Evolutionary conservation across 2,113 vertebrate species (phyloP).

Genomic region (Thryonomys swinderianus): DNA sequence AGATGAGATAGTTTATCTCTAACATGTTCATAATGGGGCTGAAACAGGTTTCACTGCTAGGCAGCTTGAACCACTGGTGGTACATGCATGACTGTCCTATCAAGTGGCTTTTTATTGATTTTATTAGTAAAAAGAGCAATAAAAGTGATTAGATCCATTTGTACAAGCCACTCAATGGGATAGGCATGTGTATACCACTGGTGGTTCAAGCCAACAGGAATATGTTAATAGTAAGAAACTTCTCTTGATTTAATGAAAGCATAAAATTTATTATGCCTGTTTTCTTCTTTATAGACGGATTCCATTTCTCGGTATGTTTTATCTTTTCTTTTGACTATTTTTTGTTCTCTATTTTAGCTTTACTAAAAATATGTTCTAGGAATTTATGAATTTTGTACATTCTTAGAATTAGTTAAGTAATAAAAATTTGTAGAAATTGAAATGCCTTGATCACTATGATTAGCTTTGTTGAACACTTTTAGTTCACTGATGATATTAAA

Average conservation of each 20-base stretch:
- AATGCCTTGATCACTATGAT: not conserved
- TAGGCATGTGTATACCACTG: not conserved
- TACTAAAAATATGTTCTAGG: conserved; percentile 35
- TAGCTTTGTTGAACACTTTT: conserved; percentile 29
- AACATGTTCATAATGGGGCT: not conserved
- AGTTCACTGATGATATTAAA: not conserved
- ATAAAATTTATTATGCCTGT: conserved; percentile 68
- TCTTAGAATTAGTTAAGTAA: conserved; percentile 30
- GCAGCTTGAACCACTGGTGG: not conserved
- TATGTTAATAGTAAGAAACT: not conserved
- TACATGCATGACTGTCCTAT: not conserved
- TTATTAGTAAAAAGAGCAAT: not conserved
- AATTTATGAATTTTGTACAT: conserved; percentile 1
- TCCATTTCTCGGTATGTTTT: conserved; percentile 92
- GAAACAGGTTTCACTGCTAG: not conserved
- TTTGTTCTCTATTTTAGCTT: conserved; percentile 46
- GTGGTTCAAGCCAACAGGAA: not conserved
- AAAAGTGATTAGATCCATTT: not conserved
- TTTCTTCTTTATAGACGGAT: conserved; percentile 89
- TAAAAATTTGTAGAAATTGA: conserved; percentile 36
- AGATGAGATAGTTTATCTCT: conserved; percentile 38
- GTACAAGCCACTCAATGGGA: not conserved
- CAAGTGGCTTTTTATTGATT: not conserved
- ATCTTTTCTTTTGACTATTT: not conserved
- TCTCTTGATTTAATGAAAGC: conserved; percentile 63